Evolutionary conservation across 2,113 vertebrate species (phyloP).

Genomic region (Pseudois nayaur): DNA sequence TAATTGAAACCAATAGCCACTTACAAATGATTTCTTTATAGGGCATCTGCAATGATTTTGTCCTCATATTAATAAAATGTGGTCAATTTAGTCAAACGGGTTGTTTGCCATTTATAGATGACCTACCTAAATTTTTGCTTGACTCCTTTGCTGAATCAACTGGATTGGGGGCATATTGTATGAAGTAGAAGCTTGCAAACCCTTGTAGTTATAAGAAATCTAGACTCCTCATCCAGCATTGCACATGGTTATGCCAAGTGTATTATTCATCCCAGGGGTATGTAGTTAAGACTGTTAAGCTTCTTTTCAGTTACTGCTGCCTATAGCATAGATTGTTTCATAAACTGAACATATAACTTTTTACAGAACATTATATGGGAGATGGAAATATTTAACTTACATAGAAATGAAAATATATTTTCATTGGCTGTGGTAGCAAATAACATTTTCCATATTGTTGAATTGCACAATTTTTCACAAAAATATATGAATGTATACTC

Average conservation of each 20-base stretch:
- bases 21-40: slow-evolving; percentile 42
- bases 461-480: slow-evolving; percentile 81
- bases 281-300: slow-evolving; percentile 54
- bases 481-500: slow-evolving; percentile 78
- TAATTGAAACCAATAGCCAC: slow-evolving; percentile 59
- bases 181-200: slow-evolving; percentile 79
- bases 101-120: slow-evolving; percentile 61
- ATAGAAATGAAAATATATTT: slow-evolving; percentile 75
- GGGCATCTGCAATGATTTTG: slow-evolving; percentile 40
- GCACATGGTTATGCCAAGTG: slow-evolving; percentile 67
- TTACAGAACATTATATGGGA: slow-evolving; percentile 62
- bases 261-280: slow-evolving; percentile 72
- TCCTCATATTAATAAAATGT: slow-evolving; percentile 10
- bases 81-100: slow-evolving; percentile 40
- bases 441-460: slow-evolving; percentile 76
- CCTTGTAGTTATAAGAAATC: slow-evolving; percentile 75
- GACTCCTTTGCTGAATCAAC: slow-evolving; percentile 50
- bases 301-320: slow-evolving; percentile 58
- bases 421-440: slow-evolving; percentile 77
- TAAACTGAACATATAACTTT: slow-evolving; percentile 68
- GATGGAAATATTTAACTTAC: slow-evolving; percentile 71
- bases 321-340: slow-evolving; percentile 67
- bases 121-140: slow-evolving; percentile 41
- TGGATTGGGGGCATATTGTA: slow-evolving; percentile 44
- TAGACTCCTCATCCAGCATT: slow-evolving; percentile 75